Evolutionary conservation across 2,888 invertebrate species (phyloP).

Genomic region (Entomobrya proxima): DNA sequence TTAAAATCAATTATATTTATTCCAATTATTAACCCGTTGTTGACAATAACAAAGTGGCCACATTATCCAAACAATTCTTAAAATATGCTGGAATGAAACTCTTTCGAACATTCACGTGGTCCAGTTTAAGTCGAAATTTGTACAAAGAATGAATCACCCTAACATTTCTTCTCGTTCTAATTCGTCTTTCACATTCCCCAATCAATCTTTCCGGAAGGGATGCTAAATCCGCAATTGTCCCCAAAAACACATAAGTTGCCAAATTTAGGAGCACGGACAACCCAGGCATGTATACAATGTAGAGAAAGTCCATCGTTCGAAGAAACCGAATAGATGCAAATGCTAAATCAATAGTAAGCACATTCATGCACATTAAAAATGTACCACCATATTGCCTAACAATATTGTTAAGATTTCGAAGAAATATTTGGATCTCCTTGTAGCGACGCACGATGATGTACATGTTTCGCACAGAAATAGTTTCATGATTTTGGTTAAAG

Average conservation of each 20-base stretch:
- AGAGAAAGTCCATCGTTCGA: neutral
- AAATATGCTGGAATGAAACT: neutral
- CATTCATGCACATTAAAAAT: neutral
- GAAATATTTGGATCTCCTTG: neutral
- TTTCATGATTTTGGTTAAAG: no score
- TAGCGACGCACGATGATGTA: neutral
- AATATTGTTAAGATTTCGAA: neutral
- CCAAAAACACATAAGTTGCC: neutral
- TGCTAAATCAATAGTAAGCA: neutral
- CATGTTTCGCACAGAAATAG: neutral
- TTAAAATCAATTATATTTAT: no score
- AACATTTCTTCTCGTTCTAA: neutral
- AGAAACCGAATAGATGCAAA: neutral
- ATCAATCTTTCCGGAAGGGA: neutral
- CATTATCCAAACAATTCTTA: neutral
- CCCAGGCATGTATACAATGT: neutral
- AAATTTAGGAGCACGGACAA: neutral
- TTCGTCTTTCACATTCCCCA: neutral
- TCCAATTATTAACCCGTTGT: no score
- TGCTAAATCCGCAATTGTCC: neutral
- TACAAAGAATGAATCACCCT: neutral
- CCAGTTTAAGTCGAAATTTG: neutral
- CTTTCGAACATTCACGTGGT: neutral
- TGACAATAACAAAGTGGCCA: neutral
- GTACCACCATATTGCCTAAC: neutral